Base-by-base conservation (phyloP, 2,113 vertebrate species). In the Thomomys bottae region DNA sequence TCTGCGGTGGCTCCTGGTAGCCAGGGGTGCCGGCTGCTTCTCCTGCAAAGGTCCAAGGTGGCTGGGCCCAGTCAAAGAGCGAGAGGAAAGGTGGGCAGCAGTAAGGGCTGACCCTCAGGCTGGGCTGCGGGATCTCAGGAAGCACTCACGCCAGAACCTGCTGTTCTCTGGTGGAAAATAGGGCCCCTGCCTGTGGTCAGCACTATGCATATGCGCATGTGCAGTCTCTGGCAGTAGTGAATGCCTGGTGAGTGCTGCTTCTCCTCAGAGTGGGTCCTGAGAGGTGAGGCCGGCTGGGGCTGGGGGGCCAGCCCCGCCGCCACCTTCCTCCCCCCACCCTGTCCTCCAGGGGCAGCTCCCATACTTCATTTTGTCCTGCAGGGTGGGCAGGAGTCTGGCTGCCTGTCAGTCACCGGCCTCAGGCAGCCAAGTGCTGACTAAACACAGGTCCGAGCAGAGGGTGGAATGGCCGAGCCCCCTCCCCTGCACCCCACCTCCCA, bases 351-450 rank as follows among this genome's bases (percentile, higher is more conserved):
- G 91, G 94, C 89, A 90, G 95, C 88, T 94, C 94, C 96, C 23
- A 84, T 92, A 91, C 89, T 92, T 94, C 96, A 96, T 96, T 96
- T 94, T 95, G 96, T 96, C 95, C 93, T 92, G 88, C 77, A 93
- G n/a, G n/a, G n/a, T 92, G 95, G 94, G 94, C 93, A 5, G 95
- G 91, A 30, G 87, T 91, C 95, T 96, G 95, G 95, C 96, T 94
- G 95, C 88, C 76, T 94, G 93, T 97, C 96, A 96, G 95, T 96
- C 96, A 97, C 92, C 7, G 24, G 95, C 79, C 84, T 89, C n/a
- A 5, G 63, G 94, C 95, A 89, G 96, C 96, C 96, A 96, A 97
- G 92, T 96, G 96, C 96, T 97, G 96, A 96, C 96, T 97, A 96
- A 96, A 97, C 96, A 76, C 88, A 93, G 97, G 97, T 81, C 95